phyloP scores from a whole-genome alignment of 2,797 vertebrate species.

The Chelonia mydas region DNA sequence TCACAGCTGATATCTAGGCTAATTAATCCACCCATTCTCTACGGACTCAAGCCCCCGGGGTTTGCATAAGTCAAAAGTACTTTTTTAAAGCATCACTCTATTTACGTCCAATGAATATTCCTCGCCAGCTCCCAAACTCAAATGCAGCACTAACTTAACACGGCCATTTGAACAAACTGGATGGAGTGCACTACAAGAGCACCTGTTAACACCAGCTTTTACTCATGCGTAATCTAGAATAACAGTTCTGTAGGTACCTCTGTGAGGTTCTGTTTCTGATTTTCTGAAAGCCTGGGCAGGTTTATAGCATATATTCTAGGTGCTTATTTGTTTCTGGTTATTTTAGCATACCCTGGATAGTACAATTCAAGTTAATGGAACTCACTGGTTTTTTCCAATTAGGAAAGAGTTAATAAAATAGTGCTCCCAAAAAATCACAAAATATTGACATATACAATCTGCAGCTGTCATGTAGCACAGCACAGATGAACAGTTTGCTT shows the following conservation, averaged over 20 bases:
- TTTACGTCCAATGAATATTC: constrained; percentile 27
- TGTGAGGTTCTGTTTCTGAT: background rate
- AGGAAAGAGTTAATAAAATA: background rate
- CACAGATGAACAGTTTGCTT: rapidly evolving
- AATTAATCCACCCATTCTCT: constrained; percentile 54
- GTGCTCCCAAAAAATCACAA: rapidly evolving
- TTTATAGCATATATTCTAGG: background rate
- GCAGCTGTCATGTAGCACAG: background rate
- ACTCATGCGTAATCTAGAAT: background rate
- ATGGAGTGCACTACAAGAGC: background rate
- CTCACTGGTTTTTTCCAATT: background rate
- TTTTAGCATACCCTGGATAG: constrained; percentile 13
- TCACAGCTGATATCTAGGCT: background rate
- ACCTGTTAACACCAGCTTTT: constrained; percentile 28
- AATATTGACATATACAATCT: background rate
- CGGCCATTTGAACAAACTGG: constrained; percentile 33
- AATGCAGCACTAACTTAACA: background rate
- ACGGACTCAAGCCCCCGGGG: constrained; percentile 8
- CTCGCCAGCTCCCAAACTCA: constrained; percentile 4
- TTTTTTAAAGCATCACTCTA: constrained; percentile 29
- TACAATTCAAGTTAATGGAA: constrained; percentile 8
- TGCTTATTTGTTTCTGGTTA: constrained; percentile 23
- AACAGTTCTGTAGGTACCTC: constrained; percentile 29
- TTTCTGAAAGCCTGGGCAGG: background rate
- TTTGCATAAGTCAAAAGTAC: constrained; percentile 25